Evolutionary conservation across 2,888 invertebrate genomes (phyloP), one percentile per base, ranked within the genome.

Genomic region (Apamea crenata): DNA sequence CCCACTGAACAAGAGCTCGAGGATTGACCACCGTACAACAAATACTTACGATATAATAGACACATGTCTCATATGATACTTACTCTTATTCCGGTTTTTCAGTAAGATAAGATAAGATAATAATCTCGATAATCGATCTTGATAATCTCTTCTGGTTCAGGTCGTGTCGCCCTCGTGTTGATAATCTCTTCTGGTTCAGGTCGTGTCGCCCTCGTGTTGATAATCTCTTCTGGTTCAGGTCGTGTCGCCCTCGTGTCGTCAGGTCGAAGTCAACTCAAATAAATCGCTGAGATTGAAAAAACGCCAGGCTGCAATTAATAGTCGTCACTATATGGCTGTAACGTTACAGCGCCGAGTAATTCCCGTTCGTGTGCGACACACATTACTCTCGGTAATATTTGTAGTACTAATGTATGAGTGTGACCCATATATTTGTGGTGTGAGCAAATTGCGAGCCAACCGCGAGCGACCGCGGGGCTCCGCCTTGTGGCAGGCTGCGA

Each of bases 291-390:
- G 79, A 78, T 89, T 88, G 40, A 75, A 88, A 90, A 91, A 89
- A 84, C 88, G 81, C 85, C 88, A 86, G 80, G 71, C 78, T 53
- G 91, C 88, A 90, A 90, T 91, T 90, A 91, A 87, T 88, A 70
- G 83, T 74, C 77, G 84, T 75, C 86, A 85, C 80, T 83, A 76
- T 80, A 82, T 82, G 69, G 84, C 87, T 87, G 87, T 74, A 85
- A 69, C 79, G 79, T 74, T 77, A 63, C 69, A 47, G 84, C 82
- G 25, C 86, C 85, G 87, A 89, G 86, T 90, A 88, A 91, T 90
- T 88, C 76, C 87, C 81, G 82, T 86, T 89, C 86, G 84, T 85
- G 85, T 76, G 83, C 83, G 80, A 72, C 82, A 78, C 80, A 82
- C 87, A 88, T 90, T 88, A 86, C 85, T 90, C 85, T 85, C 29